Evolutionary conservation across 1,140 invertebrate genomes (phyloP), one percentile per base, ranked within the genome.

Genomic region (Conus betulinus): DNA sequence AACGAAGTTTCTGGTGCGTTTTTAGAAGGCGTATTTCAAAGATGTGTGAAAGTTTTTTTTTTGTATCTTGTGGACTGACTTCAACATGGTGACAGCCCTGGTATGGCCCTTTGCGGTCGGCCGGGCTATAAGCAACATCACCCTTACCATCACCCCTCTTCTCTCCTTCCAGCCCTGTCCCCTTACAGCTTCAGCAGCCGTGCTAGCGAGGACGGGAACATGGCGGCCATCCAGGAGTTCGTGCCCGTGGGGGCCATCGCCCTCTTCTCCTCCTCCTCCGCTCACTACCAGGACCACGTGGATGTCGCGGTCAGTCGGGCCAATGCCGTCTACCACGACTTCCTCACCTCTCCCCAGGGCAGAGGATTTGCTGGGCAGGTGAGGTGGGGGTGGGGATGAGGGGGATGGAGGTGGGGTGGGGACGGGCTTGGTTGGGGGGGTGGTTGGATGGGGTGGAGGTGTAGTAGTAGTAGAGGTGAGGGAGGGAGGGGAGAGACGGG

Each of bases 161-260:
- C 79, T 7, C 79, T 8, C 13, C 51, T 84, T 93, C 96, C 94
- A 99, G 98, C 94, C 94, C 95, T 99, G 89, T 99, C 98, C 95
- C 98, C 98, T 5, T 99, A 98, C 94, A 98, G 98, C 95, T 98
- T 98, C 95, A 98, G 99, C 94, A 97, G 98, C 97, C 97, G 87
- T 90, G 91, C 91, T 15, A 91, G 57, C 57, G 15, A 15, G 57
- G 57, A 15, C 57, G 15, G 57, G 57, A 15, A 15, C 57, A 60
- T 8, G 57, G 57, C 57, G 57, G 57, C 57, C 57, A 39, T 4
- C 57, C 97, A 98, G 94, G 97, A 98, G 94, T 97, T 98, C 27
- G 97, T 99, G 92, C 98, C 98, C 20, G 97, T 99, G 92, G 98
- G 98, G 82, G 98, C 98, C 87, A 98, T 99, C 94, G 98, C 98